Evolutionary conservation across 2,113 vertebrate genomes (phyloP), one percentile per base, ranked within the genome.

Genomic region (Psittacus erithacus): DNA sequence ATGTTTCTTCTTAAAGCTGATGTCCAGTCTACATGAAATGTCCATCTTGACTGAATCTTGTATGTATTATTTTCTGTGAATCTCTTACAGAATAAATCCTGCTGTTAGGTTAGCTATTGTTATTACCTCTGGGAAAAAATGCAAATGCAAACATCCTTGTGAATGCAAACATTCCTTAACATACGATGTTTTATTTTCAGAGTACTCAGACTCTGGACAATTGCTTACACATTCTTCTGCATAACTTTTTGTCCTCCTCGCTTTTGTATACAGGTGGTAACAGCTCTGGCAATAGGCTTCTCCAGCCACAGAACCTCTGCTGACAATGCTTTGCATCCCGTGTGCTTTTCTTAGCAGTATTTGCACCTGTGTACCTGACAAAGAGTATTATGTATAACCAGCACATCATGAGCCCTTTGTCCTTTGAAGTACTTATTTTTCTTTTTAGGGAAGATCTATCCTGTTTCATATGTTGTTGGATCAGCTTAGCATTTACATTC

Each of bases 401-500:
- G 62, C 50, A 80, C 2, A 3, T 46, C 50, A 47, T 1, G 11
- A 96, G 71, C 7, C 53, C 71, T 90, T 82, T 78, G 77, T 79
- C 80, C 91, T 74, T 33, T 62, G 59, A 94, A 77, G 59, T 65
- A 92, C 24, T 68, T 75, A 38, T 16, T 92, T 96, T 91, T 86
- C 68, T 75, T 84, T 74, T 69, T 39, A 94, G 52, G 73, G 65
- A 82, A 92, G 63, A 88, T 27, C 52, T 5, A 59, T 86, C 71
- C 63, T 80, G 41, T 73, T 90, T 86, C 63, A 7, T 55, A 90
- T 86, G 31, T 44, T 87, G 63, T 65, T 70, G 75, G 43, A 94
- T 92, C 63, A 76, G 52, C 67, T 92, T 77, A 80, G 57, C 24
- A 55, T 35, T 69, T 60, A 39, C 1, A 0, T 59, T 83, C 43